A percentile compares a stretch with the other conserved stretches of the same genome.
phyloP scores from a whole-genome alignment of 2,797 vertebrate species.

The Cheirogaleus major region DNA sequence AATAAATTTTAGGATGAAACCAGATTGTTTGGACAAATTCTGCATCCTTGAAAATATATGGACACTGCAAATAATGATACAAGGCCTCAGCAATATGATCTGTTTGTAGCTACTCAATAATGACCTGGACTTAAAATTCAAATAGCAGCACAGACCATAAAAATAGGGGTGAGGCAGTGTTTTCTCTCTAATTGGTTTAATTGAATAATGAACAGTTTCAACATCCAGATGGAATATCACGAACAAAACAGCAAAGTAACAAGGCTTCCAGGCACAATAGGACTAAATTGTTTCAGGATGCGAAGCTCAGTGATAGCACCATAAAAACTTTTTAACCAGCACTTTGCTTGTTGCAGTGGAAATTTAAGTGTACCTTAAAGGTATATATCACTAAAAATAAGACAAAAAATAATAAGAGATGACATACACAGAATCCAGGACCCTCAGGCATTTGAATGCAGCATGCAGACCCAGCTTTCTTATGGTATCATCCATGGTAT shows the following conservation, averaged over 20 bases:
- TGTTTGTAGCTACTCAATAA: background rate
- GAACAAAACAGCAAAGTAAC: background rate
- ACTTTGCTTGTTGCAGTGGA: background rate
- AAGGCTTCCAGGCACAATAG: background rate
- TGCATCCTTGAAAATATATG: background rate
- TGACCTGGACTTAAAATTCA: background rate
- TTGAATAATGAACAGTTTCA: background rate
- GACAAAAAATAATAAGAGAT: background rate
- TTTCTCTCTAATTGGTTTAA: background rate
- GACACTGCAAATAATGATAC: background rate
- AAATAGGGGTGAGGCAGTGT: background rate
- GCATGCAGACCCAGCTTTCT: background rate
- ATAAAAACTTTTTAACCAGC: background rate
- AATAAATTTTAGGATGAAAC: background rate
- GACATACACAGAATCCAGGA: background rate
- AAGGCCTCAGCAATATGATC: background rate
- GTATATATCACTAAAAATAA: background rate
- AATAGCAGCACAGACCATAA: background rate
- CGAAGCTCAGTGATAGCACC: background rate
- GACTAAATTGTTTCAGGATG: background rate
- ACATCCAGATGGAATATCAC: background rate
- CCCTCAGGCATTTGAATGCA: background rate
- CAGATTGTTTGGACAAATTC: background rate
- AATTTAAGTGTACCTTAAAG: background rate
- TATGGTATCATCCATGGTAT: background rate